Percentiles rank a stretch among this genome's conserved stretches.
These are phyloP conservation scores for Irena cyanogastra DNA, from an alignment of 2,113 vertebrate species.

Conservation along the genomic window DNA sequence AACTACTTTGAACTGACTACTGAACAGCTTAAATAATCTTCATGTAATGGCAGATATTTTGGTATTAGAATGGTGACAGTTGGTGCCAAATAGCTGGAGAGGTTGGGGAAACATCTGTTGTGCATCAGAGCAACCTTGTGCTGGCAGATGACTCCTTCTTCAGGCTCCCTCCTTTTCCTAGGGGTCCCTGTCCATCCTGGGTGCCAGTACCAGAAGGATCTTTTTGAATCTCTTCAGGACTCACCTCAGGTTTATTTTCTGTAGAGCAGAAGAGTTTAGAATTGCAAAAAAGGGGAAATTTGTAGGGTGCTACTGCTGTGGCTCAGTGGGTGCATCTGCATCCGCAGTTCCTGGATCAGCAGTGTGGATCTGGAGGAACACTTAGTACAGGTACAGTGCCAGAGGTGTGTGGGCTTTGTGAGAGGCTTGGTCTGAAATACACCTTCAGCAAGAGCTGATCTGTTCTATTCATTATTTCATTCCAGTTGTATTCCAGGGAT, in stretches of 20 bases:
- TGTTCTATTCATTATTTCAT: not conserved
- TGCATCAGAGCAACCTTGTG: not conserved
- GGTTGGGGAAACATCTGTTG: not conserved
- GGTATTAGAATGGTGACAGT: not conserved
- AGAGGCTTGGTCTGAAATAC: not conserved
- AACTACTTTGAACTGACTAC: not conserved
- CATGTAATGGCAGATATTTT: not conserved
- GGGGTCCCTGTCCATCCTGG: not conserved
- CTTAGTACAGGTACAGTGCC: not conserved
- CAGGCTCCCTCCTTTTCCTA: not conserved
- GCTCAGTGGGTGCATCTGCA: not conserved
- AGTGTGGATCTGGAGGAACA: not conserved
- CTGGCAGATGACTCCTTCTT: not conserved
- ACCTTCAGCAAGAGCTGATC: not conserved
- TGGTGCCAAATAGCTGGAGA: not conserved
- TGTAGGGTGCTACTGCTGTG: rapidly evolving
- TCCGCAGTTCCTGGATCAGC: not conserved
- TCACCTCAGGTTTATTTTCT: not conserved
- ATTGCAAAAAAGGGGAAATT: not conserved
- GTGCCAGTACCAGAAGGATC: rapidly evolving
- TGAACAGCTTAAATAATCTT: not conserved
- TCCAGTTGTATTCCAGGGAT: not conserved
- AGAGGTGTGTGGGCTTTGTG: not conserved
- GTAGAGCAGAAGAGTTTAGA: not conserved
- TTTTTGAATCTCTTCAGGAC: not conserved